Base-by-base conservation (phyloP, 2,113 vertebrate species). In the Uria aalge region DNA sequence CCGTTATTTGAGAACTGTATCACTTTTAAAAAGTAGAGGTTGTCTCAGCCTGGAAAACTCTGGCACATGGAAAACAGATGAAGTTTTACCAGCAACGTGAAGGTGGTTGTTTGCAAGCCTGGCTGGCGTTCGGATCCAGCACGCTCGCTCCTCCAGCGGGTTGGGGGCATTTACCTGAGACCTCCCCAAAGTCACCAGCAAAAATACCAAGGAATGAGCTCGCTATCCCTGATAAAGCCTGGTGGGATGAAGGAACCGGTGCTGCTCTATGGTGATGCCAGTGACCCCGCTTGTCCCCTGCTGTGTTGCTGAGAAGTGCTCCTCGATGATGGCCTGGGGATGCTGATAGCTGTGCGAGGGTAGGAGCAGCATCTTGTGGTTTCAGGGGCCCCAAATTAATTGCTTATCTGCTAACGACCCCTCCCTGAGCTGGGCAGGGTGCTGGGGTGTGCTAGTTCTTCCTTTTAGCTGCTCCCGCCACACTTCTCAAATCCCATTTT, bases 181-280 rank as follows among this genome's bases (percentile, higher is more conserved):
- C 6, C 5, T 84, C 38, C 40, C 38, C 27, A 24, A 43, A 71
- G 18, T 41, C 12, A 7, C 38, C 63, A 50, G 53, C 30, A 75
- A 76, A 76, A 68, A 17, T 32, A 17, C 43, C 1, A 22, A 48
- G 40, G 73, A 45, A 64, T 13, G 40, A 68, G 29, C 68, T 55
- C 0, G 0, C 8, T 4, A 8, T 34, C 48, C 16, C 24, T 34
- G 23, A 8, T 9, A 7, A 27, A 50, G 12, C 12, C 60, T 5
- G 24, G 6, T 27, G 62, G n/a, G 47, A 19, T 15, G 40, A 62
- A 63, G 57, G 53, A 77, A 19, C 32, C 0, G 3, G 15, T 38
- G 62, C 47, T 53, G 48, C 20, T 59, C 59, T 36, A 41, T 22
- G 41, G 3, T 23, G 32, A 16, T 1, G 2, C 26, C 11, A 2